phyloP scores from a whole-genome alignment of 2,888 invertebrate species.

The Carcina quercana region DNA sequence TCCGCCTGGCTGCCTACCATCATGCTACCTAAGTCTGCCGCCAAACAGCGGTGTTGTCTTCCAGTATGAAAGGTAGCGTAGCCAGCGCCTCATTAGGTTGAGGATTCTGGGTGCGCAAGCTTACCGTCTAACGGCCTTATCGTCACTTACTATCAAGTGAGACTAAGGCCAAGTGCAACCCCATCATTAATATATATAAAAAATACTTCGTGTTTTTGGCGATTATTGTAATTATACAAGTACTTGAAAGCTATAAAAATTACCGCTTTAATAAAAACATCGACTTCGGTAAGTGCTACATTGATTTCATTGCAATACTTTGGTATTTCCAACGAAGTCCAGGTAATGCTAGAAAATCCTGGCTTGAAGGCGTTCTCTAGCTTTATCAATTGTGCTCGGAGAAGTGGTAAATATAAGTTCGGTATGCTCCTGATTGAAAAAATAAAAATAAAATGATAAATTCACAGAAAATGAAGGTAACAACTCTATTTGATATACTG shows the following conservation, averaged over 20 bases:
- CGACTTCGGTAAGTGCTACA: conserved; percentile 74
- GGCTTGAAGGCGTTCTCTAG: conserved; percentile 83
- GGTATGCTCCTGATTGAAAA: conserved; percentile 69
- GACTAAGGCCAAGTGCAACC: too few species aligned
- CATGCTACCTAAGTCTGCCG: too few species aligned
- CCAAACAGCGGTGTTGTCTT: too few species aligned
- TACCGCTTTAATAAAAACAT: conserved; percentile 79
- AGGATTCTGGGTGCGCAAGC: too few species aligned
- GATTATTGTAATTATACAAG: background rate
- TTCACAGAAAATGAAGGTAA: background rate
- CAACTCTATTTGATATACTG: too few species aligned
- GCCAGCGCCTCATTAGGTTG: too few species aligned
- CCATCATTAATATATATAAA: too few species aligned
- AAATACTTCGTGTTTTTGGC: too few species aligned
- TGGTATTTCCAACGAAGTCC: conserved; percentile 86
- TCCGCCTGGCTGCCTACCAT: too few species aligned
- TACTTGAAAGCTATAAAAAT: conserved; percentile 1
- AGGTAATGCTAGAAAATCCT: conserved; percentile 84
- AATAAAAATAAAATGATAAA: background rate
- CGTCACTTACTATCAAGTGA: too few species aligned
- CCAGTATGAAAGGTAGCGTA: too few species aligned
- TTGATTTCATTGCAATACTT: conserved; percentile 75
- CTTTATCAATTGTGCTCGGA: conserved; percentile 79
- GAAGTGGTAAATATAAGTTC: conserved; percentile 79
- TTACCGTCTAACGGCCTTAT: too few species aligned